phyloP scores from a whole-genome alignment of 2,797 vertebrate genomes.

The Cichlasoma orientale region DNA sequence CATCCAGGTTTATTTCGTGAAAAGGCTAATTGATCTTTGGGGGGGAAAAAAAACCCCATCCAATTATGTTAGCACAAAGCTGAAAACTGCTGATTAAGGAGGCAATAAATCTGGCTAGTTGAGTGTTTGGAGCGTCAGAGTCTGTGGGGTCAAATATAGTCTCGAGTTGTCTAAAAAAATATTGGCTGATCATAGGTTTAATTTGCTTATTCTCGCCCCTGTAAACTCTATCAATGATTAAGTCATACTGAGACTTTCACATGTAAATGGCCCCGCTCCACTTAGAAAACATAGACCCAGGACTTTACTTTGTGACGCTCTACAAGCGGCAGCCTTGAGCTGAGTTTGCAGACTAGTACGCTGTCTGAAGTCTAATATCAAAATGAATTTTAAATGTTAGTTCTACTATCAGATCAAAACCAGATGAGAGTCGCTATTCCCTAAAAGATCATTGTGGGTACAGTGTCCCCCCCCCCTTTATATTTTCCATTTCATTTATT shows the following conservation, averaged over 20 bases:
- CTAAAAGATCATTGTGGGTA: constrained; percentile 9
- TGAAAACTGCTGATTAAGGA: background rate
- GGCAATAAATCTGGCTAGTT: background rate
- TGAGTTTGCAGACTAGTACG: constrained; percentile 14
- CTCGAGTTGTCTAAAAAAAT: background rate
- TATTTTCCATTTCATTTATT: constrained; percentile 15
- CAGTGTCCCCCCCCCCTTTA: too few relatives aligned
- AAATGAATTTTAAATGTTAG: constrained; percentile 53
- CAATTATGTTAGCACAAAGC: background rate
- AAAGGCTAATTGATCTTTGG: background rate
- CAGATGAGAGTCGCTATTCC: constrained; percentile 8
- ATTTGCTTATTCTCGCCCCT: background rate
- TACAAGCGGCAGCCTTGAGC: constrained; percentile 18
- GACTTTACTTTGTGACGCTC: constrained; percentile 18
- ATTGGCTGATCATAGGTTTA: background rate
- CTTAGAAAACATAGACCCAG: background rate
- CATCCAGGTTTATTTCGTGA: background rate
- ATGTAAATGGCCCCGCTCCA: constrained; percentile 4
- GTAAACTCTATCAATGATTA: constrained; percentile 36
- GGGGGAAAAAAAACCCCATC: background rate
- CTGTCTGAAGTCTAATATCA: constrained; percentile 51
- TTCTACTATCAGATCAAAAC: constrained; percentile 39
- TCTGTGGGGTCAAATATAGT: background rate
- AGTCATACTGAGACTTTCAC: constrained; percentile 16
- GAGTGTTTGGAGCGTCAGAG: background rate